phyloP scores from a whole-genome alignment of 2,888 invertebrate genomes.

The Erebia ligea region DNA sequence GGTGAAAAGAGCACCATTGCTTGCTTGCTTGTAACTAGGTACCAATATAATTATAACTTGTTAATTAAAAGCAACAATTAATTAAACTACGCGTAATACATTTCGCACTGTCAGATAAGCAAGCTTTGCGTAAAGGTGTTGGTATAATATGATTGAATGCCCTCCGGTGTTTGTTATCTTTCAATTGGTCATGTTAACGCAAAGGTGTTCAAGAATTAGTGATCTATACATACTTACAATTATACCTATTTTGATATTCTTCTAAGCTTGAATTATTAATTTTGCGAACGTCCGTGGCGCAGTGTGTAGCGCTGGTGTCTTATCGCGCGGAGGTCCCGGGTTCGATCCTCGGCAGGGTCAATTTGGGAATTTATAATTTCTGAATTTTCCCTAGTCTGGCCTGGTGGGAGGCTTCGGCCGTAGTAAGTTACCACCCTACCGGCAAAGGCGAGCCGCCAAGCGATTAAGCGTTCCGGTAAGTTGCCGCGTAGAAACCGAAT shows the following conservation, averaged over 20 bases:
- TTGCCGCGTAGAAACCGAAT: too few relatives aligned
- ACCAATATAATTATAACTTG: neutral
- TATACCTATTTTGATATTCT: neutral
- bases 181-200: neutral
- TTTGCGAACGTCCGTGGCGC: too few relatives aligned
- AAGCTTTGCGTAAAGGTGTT: conserved; percentile 31
- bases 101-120: conserved; percentile 28
- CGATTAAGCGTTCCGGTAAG: too few relatives aligned
- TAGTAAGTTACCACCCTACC: too few relatives aligned
- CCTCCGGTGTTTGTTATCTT: conserved; percentile 12
- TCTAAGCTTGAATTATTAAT: neutral
- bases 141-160: conserved; percentile 29
- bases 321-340: too few relatives aligned
- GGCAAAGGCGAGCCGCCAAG: too few relatives aligned
- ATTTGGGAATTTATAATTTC: too few relatives aligned
- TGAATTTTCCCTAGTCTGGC: too few relatives aligned
- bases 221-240: neutral
- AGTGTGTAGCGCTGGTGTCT: too few relatives aligned
- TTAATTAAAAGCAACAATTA: conserved; percentile 33
- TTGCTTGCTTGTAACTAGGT: neutral
- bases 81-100: conserved; percentile 27
- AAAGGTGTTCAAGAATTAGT: conserved; percentile 5
- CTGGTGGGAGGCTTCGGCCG: too few relatives aligned
- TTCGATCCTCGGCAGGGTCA: too few relatives aligned
- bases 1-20: too few relatives aligned